Evolutionary conservation across 2,113 vertebrate species (phyloP), one percentile per base, ranked within the genome.

Genomic region (Myrmophylax atrothorax): DNA sequence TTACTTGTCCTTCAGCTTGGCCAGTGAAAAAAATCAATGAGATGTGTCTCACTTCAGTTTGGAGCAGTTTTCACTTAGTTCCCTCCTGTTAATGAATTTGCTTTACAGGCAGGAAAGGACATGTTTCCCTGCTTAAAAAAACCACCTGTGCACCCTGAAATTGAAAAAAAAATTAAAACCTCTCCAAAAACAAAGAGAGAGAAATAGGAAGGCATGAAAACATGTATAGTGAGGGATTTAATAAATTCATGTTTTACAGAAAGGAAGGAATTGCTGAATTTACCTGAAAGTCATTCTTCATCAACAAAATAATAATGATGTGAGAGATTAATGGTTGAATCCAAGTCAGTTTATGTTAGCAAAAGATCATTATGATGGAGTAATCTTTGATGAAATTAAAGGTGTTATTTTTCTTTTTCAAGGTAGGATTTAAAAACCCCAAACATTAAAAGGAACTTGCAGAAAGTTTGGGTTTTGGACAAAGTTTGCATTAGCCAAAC

Each of bases 21-120:
- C 31, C 73, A 81, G 44, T 70, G 75, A 81, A 89, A 87, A 90
- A 86, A 86, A 94, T 92, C 92, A 86, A 72, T 81, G 83, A 80
- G 63, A 38, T 64, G 23, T n/a, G 50, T 90, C 81, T 90, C 60
- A 42, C 44, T 96, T 92, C 74, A 81, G 17, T 86, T 86, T 92
- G 53, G 55, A 78, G 82, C 44, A 87, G 78, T 92, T 94, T 86
- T 92, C 64, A 75, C 59, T 88, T 87, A 44, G 18, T 50, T 77
- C 47, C 38, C 28, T 76, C 75, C 31, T 52, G 55, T 22, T 86
- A 49, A 76, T 74, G 47, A 4, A 4, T 37, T 73, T 59, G 33
- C 79, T 86, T 77, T 83, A 55, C 44, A 88, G 75, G 50, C 42
- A 75, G 85, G 28, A 70, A 17, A 38, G 59, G 46, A 76, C 2